Percentiles rank a stretch among this genome's conserved stretches.
Evolutionary conservation across 2,113 vertebrate genomes (phyloP).

Genomic region (Xiphias gladius): DNA sequence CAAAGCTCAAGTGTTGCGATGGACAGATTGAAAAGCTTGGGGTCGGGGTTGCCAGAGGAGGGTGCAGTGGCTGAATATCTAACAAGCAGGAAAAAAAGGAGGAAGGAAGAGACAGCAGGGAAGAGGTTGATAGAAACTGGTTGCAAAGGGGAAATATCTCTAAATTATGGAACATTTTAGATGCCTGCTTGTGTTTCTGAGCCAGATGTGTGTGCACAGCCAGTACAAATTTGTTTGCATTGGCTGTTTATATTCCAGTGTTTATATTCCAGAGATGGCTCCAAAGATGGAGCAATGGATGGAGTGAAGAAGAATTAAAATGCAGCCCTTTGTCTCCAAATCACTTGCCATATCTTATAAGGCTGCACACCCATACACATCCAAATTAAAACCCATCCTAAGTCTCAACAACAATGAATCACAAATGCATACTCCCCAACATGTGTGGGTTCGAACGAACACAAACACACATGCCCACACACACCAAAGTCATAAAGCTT

Average conservation of each 20-base stretch:
- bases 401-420: constrained; percentile 69
- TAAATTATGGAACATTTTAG: constrained; percentile 58
- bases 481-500: constrained; percentile 69
- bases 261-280: constrained; percentile 36
- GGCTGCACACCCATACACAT: constrained; percentile 62
- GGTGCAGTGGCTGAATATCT: constrained; percentile 68
- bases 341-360: constrained; percentile 74
- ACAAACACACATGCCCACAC: constrained; percentile 37
- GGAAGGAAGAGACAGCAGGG: neutral
- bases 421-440: constrained; percentile 47
- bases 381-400: constrained; percentile 78
- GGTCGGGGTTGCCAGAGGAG: constrained; percentile 46
- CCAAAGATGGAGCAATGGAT: constrained; percentile 28
- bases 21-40: constrained; percentile 73
- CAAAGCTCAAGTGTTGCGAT: constrained; percentile 79
- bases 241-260: too few relatives aligned
- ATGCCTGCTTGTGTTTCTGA: constrained; percentile 15
- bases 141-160: constrained; percentile 53
- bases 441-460: constrained; percentile 32
- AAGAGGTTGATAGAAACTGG: constrained; percentile 47
- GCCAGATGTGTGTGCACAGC: constrained; percentile 44
- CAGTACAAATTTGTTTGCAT: constrained; percentile 44
- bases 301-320: constrained; percentile 49
- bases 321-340: constrained; percentile 69
- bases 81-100: constrained; percentile 45